Evolutionary conservation across 1,140 invertebrate species (phyloP).

Genomic region (Dryas iulia): DNA sequence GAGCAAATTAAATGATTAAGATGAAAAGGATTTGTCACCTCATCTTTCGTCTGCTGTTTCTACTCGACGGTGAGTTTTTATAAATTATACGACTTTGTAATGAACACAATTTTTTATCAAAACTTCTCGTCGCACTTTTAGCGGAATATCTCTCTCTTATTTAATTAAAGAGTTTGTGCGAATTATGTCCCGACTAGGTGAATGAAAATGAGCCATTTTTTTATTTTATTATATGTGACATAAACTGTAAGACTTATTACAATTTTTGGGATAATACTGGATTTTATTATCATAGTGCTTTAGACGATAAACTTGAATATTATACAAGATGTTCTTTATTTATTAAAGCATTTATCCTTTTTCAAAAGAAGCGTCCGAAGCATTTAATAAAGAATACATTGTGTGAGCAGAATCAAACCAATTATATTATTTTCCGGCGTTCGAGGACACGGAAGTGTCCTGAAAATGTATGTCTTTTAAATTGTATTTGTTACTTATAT

Average conservation of each 20-base stretch:
- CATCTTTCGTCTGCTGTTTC: conserved; percentile 66
- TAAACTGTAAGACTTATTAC: neutral
- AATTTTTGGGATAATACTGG: neutral
- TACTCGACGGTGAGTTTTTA: conserved; percentile 62
- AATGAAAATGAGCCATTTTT: conserved; percentile 4
- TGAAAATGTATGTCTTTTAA: neutral
- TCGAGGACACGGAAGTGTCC: neutral
- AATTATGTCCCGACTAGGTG: conserved; percentile 25
- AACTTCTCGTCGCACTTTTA: conserved; percentile 17
- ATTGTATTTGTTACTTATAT: neutral
- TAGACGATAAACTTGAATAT: too few relatives aligned
- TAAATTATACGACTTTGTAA: conserved; percentile 22
- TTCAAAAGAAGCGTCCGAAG: neutral
- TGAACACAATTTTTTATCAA: conserved; percentile 19
- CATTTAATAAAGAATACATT: neutral
- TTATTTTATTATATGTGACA: neutral
- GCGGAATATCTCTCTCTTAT: conserved; percentile 7
- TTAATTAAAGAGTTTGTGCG: conserved; percentile 27
- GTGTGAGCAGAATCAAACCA: neutral
- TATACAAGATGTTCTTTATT: too few relatives aligned
- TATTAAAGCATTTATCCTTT: neutral
- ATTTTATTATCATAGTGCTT: neutral
- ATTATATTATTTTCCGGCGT: neutral
- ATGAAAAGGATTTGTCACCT: conserved; percentile 73
- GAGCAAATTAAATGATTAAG: conserved; percentile 55